phyloP scores from a whole-genome alignment of 2,888 invertebrate species.

The Cheilosia soror region DNA sequence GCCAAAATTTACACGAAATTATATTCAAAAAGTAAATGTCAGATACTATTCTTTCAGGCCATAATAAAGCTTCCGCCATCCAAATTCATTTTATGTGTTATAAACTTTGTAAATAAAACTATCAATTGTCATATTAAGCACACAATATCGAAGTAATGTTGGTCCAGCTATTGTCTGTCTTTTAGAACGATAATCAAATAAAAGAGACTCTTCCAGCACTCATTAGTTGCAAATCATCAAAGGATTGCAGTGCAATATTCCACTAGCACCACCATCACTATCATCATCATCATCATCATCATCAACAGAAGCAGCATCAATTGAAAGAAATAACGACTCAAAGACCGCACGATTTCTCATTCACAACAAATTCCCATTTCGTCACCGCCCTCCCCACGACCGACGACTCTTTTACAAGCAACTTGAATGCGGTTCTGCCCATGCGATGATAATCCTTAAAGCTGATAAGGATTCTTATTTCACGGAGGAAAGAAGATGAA shows the following conservation, averaged over 20 bases:
- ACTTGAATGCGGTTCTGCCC: constrained; percentile 43
- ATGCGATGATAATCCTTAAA: constrained; percentile 70
- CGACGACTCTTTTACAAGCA: constrained; percentile 3
- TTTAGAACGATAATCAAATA: neutral
- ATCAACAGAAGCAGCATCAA: constrained; percentile 13
- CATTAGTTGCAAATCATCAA: constrained; percentile 37
- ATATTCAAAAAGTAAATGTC: too few species aligned
- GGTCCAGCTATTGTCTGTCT: too few species aligned
- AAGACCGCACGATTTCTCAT: constrained; percentile 11
- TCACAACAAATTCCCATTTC: neutral
- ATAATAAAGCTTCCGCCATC: too few species aligned
- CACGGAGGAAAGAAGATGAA: constrained; percentile 22
- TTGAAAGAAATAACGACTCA: constrained; percentile 9
- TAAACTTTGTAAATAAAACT: too few species aligned
- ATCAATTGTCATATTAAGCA: neutral
- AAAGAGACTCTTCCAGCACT: constrained; percentile 16
- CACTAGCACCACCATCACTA: constrained; percentile 2
- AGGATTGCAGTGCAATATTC: constrained; percentile 31
- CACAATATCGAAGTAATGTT: neutral
- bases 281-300: constrained; percentile 26
- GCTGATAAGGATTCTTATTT: constrained; percentile 45
- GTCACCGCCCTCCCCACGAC: neutral
- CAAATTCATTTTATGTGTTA: too few species aligned
- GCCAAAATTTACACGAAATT: too few species aligned
- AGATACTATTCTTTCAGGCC: too few species aligned